Evolutionary conservation across 2,113 vertebrate species (phyloP).

Genomic region (Aspidoscelis tigris): DNA sequence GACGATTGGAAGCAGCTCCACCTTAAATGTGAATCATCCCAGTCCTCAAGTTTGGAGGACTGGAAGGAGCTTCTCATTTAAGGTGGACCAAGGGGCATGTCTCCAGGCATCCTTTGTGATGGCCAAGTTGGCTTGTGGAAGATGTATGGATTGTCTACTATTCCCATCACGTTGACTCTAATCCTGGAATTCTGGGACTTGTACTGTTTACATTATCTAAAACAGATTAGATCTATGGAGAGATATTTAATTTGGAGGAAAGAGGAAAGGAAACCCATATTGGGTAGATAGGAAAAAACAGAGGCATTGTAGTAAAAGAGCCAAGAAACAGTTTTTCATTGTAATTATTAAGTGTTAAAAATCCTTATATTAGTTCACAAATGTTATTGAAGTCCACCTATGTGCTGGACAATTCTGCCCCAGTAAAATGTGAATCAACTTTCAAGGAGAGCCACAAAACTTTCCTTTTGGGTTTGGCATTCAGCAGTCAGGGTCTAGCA

Average conservation of each 20-base stretch:
- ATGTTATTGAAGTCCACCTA: neutral
- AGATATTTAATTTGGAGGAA: neutral
- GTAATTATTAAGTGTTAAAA: neutral
- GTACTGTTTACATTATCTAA: neutral
- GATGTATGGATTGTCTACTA: too few species aligned
- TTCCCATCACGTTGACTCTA: too few species aligned
- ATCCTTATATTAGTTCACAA: neutral
- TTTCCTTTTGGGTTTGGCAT: neutral
- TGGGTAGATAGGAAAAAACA: neutral
- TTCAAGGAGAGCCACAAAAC: constrained; percentile 8
- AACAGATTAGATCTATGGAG: neutral
- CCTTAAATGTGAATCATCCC: too few species aligned
- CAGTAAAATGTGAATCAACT: neutral
- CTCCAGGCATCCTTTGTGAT: too few species aligned
- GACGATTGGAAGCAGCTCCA: too few species aligned
- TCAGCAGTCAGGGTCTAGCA: neutral
- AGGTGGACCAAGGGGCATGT: too few species aligned
- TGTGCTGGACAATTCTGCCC: constrained; percentile 1
- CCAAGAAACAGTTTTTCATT: neutral
- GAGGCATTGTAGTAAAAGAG: constrained; percentile 8
- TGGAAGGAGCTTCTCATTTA: too few species aligned
- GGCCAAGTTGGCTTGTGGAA: too few species aligned
- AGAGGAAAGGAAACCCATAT: neutral
- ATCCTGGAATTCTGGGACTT: neutral
- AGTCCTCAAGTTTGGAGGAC: too few species aligned